Conservation (phyloP, 2,113 vertebrate species). For the Girardinichthys multiradiatus region DNA sequence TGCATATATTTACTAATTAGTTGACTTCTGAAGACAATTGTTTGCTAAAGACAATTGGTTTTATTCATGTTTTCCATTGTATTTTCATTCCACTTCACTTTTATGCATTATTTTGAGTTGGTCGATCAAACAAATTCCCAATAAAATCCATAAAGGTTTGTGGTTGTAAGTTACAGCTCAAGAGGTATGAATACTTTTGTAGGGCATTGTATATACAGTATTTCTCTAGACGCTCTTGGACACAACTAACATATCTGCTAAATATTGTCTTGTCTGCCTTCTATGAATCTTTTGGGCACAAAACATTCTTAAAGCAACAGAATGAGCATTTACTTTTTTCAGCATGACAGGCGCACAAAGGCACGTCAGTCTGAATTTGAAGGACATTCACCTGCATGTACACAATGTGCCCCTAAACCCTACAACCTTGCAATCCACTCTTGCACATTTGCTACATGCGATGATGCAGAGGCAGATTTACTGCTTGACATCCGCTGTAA, state of each 20-base stretch:
- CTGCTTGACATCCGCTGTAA: slow-evolving; percentile 7
- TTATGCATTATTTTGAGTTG: neutral
- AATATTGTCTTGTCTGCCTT: neutral
- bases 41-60: neutral
- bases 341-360: neutral
- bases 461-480: slow-evolving; percentile 3
- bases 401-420: neutral
- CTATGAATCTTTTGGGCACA: neutral
- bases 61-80: neutral
- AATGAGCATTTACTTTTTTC: neutral
- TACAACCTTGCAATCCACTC: neutral
- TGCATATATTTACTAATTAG: neutral
- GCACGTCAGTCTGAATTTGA: neutral
- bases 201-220: neutral
- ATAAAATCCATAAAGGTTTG: neutral
- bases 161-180: no score
- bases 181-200: neutral
- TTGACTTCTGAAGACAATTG: neutral
- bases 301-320: neutral
- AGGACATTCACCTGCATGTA: neutral
- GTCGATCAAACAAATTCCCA: no score
- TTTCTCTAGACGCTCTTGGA: neutral
- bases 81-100: neutral
- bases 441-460: neutral
- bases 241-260: neutral